These are phyloP conservation scores for Xyrichtys novacula DNA, from an alignment of 2,797 vertebrate genomes.

Conservation along the genomic window DNA sequence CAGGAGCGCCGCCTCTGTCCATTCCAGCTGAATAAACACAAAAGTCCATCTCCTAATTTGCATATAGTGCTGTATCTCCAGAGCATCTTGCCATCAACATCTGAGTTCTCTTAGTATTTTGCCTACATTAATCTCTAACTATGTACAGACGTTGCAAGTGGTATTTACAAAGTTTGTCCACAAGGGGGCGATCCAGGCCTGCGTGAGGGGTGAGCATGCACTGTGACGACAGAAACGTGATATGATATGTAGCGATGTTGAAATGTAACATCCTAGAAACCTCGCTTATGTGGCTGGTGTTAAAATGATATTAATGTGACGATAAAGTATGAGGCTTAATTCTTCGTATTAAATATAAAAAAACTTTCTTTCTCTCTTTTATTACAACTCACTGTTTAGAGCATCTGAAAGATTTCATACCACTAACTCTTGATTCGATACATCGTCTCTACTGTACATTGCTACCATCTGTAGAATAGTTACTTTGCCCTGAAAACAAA, in stretches of 20 bases:
- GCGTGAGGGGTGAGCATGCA: slow-evolving; percentile 66
- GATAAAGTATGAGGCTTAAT: slow-evolving; percentile 55
- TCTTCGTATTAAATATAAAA: slow-evolving; percentile 41
- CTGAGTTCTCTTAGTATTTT: slow-evolving; percentile 78
- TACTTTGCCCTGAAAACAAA: slow-evolving; percentile 46
- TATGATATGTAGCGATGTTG: slow-evolving; percentile 75
- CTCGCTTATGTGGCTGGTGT: slow-evolving; percentile 79
- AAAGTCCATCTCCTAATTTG: slow-evolving; percentile 78
- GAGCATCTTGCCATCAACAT: slow-evolving; percentile 73
- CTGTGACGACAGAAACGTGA: slow-evolving; percentile 60
- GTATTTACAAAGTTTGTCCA: slow-evolving; percentile 87
- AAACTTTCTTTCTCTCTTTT: slow-evolving; percentile 23
- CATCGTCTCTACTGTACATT: slow-evolving; percentile 31
- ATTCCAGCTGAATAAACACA: slow-evolving; percentile 64
- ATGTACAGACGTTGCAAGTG: slow-evolving; percentile 86
- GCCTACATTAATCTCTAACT: slow-evolving; percentile 76
- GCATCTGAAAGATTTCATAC: slow-evolving; percentile 47
- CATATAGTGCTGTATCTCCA: slow-evolving; percentile 81
- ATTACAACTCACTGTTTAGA: slow-evolving; percentile 27
- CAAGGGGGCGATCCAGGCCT: slow-evolving; percentile 81
- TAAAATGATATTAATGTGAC: slow-evolving; percentile 66
- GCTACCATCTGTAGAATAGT: slow-evolving; percentile 50
- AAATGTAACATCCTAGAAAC: slow-evolving; percentile 68
- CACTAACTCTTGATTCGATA: slow-evolving; percentile 26
- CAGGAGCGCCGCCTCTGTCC: slow-evolving; percentile 51